These are phyloP conservation scores for Hypotaenidia philippensis DNA, from an alignment of 2,797 vertebrate genomes.

Conservation along the genomic window DNA sequence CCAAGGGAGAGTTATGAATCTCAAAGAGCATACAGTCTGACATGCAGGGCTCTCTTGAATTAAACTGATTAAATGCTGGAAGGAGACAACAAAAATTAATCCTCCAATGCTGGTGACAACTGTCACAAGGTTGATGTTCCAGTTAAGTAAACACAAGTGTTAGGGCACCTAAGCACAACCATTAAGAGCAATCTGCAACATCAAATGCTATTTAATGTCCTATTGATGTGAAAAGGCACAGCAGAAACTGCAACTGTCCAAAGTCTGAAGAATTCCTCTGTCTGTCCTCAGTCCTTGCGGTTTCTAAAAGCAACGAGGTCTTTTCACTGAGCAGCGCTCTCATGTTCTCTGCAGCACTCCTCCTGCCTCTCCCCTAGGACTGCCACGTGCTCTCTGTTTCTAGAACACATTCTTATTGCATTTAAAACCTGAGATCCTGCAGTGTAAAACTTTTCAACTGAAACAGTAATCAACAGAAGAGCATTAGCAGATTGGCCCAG, in stretches of 20 bases:
- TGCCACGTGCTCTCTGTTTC: neutral
- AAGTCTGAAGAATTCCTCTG: neutral
- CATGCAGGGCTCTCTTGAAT: neutral
- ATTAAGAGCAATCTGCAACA: neutral
- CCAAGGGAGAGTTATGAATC: conserved; percentile 23
- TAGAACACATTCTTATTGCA: neutral
- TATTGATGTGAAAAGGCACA: neutral
- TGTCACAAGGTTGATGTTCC: neutral
- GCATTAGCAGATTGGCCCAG: neutral
- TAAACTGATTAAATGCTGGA: conserved; percentile 54
- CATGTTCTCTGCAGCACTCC: neutral
- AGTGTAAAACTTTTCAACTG: neutral
- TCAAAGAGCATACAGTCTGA: neutral
- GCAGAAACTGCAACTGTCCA: neutral
- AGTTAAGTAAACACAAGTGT: conserved; percentile 4
- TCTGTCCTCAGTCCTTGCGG: neutral
- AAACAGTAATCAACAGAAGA: neutral
- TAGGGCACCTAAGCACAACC: neutral
- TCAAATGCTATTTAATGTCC: neutral
- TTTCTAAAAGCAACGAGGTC: neutral
- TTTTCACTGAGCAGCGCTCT: neutral
- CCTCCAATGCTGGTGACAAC: conserved; percentile 14
- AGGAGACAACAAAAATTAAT: conserved; percentile 11
- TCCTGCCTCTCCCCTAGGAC: neutral
- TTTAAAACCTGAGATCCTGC: neutral